Conservation (phyloP, 2,797 vertebrate species). For the Peromyscus nudipes region DNA sequence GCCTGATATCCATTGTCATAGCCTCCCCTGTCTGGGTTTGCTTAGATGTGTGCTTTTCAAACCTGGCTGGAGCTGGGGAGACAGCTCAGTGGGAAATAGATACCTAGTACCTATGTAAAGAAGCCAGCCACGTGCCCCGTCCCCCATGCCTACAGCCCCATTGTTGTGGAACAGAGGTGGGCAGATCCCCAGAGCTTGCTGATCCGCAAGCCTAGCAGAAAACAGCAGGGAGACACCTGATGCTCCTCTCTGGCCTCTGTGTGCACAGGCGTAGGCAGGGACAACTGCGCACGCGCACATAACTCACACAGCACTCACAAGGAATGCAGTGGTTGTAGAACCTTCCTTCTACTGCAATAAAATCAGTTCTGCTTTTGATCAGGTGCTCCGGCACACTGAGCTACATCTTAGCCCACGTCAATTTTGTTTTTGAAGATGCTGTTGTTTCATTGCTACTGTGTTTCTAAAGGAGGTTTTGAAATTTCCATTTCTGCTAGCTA, state of each 20-base stretch:
- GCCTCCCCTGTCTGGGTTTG: background rate
- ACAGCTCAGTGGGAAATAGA: background rate
- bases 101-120: background rate
- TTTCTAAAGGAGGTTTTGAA: slow-evolving; percentile 38
- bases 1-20: background rate
- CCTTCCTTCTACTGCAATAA: background rate
- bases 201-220: background rate
- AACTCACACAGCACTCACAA: background rate
- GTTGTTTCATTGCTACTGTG: background rate
- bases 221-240: background rate
- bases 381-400: background rate
- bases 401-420: background rate
- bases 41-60: slow-evolving; percentile 37
- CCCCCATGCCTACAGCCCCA: background rate
- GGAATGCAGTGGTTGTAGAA: background rate
- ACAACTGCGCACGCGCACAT: background rate
- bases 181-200: background rate
- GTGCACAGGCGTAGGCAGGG: background rate
- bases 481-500: slow-evolving; percentile 28
- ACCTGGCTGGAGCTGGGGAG: background rate
- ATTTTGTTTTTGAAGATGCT: slow-evolving; percentile 36
- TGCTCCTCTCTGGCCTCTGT: background rate
- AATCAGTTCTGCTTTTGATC: background rate
- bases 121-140: background rate
- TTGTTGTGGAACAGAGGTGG: background rate